Conservation (phyloP, 2,113 vertebrate species). For the Mola mola region DNA sequence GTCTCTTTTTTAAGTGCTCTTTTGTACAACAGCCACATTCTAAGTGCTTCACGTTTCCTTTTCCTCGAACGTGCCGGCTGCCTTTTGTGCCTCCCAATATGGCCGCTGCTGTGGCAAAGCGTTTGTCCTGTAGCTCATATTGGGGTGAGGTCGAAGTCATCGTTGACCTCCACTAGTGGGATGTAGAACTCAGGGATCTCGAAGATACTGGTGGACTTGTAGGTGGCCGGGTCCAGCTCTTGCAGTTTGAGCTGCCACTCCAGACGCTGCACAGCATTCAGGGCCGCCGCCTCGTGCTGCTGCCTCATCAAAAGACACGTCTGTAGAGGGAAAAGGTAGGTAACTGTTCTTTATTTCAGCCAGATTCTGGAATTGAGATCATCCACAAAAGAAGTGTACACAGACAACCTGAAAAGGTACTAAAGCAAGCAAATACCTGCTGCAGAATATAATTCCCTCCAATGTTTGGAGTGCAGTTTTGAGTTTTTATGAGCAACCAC, state of each 20-base stretch:
- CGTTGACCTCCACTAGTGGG: slow-evolving; percentile 98
- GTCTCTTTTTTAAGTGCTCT: slow-evolving; percentile 59
- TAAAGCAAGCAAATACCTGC: too few species aligned
- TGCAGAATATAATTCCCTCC: too few species aligned
- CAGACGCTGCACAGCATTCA: slow-evolving; percentile 96
- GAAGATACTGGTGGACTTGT: slow-evolving; percentile 98
- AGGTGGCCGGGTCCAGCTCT: slow-evolving; percentile 95
- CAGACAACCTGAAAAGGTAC: too few species aligned
- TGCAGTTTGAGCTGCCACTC: slow-evolving; percentile 99
- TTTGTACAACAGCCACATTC: slow-evolving; percentile 30
- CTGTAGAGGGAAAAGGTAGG: slow-evolving; percentile 67
- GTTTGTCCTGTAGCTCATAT: slow-evolving; percentile 82
- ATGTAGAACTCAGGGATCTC: slow-evolving; percentile 98
- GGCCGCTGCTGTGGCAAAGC: slow-evolving; percentile 21
- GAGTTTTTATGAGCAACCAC: too few species aligned
- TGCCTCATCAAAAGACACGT: slow-evolving; percentile 98
- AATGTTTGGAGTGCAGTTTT: too few species aligned
- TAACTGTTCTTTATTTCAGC: background rate
- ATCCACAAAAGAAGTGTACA: too few species aligned
- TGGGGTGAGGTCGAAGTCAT: slow-evolving; percentile 97
- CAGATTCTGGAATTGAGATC: background rate
- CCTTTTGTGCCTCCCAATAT: background rate
- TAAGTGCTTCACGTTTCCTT: slow-evolving; percentile 75
- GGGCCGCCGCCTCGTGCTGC: slow-evolving; percentile 97
- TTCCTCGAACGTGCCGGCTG: slow-evolving; percentile 12